Evolutionary conservation across 30 jellyfish, hydroid and myxozoan species (phyloP), one percentile per base, ranked within the genome.

Genomic region (Nemopilema nomurai): DNA sequence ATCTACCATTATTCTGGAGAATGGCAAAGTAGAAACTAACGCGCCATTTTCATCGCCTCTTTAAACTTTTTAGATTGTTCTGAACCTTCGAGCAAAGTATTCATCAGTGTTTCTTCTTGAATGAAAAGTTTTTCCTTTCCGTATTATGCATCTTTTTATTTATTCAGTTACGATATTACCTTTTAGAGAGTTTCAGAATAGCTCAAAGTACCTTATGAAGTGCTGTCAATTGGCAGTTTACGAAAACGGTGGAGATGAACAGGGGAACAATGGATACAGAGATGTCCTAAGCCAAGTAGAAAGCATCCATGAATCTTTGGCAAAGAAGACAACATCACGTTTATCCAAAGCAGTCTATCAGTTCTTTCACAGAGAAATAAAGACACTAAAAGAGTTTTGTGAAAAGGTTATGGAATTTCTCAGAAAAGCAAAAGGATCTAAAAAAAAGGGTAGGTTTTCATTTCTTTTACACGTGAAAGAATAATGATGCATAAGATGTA

Each of bases 351-450:
- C 91, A 23, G 26, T 82, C 6, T 50, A 82, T 29, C 91, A 82
- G 51, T 82, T 69, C 69, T 82, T 82, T 70, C 63, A 82, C 72
- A 84, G 91, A 6, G 91, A 82, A 70, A 52, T 82, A 77, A 82
- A 50, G 19, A 25, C 63, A 17, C 0, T 51, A 28, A 82, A 66
- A 32, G 77, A 70, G 18, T 52, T 82, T 18, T 69, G 85, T 24
- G 71, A 65, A 31, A 4, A 28, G 62, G 26, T 65, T 1, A 29
- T 65, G 27, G 27, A 13, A 28, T 21, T 27, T 18, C 69, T 79
- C 51, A 53, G 41, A 16, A 77, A 33, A 0, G 7, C 51, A 26
- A 49, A 49, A 63, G 52, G n/a, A 19, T 71, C 64, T 25, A 71
- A 21, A 18, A 53, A 71, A 9, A 53, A 27, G 28, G 67, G 81